These are phyloP conservation scores for Bombus picipes DNA, from an alignment of 1,140 invertebrate genomes.

Conservation along the genomic window DNA sequence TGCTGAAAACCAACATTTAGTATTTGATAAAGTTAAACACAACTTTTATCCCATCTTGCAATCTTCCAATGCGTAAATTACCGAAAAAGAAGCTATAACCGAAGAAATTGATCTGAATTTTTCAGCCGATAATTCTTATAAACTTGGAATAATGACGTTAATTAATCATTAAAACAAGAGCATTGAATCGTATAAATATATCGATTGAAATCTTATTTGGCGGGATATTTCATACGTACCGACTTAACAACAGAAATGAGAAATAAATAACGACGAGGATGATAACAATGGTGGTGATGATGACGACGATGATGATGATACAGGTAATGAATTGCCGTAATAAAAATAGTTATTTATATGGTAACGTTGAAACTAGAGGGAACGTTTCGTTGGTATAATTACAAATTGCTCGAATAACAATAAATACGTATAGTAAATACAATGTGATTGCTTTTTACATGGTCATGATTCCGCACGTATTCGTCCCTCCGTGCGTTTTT, in stretches of 20 bases:
- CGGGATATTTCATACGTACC: background rate
- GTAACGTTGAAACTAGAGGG: slow-evolving; percentile 74
- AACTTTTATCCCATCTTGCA: too few relatives aligned
- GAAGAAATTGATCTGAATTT: too few relatives aligned
- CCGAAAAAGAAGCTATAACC: too few relatives aligned
- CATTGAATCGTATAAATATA: background rate
- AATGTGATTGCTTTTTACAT: slow-evolving; percentile 22
- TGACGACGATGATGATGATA: background rate
- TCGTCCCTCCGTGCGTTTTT: background rate
- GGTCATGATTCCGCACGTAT: slow-evolving; percentile 1
- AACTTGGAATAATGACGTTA: background rate
- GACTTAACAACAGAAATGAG: background rate
- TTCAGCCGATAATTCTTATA: too few relatives aligned
- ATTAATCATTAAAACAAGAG: background rate
- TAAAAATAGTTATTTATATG: slow-evolving; percentile 34
- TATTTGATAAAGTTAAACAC: background rate
- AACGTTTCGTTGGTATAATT: slow-evolving; percentile 74
- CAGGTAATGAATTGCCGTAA: slow-evolving; percentile 16
- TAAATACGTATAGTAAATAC: slow-evolving; percentile 57
- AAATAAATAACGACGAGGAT: slow-evolving; percentile 1
- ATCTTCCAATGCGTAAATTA: background rate
- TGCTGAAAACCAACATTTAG: background rate
- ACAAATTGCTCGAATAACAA: slow-evolving; percentile 73
- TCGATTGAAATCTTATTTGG: background rate
- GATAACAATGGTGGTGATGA: background rate